These are phyloP conservation scores for Bilobella aurantiaca DNA, from an alignment of 1,140 invertebrate genomes.

Conservation along the genomic window DNA sequence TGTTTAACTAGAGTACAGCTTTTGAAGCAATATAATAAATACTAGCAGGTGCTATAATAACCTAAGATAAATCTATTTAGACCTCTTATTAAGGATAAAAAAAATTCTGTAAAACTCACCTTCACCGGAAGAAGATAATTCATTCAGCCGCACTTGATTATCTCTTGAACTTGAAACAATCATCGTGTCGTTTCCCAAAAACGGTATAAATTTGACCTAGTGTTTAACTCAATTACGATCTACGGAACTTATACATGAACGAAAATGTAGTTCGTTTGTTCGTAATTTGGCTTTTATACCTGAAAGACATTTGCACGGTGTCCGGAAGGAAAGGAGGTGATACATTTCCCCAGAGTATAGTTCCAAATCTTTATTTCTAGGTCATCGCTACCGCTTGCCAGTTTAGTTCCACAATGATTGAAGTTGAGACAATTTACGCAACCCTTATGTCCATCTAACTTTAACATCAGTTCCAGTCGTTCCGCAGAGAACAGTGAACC, in stretches of 20 bases:
- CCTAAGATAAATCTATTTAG: too few relatives aligned
- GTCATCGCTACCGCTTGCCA: slow-evolving; percentile 87
- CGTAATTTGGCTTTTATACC: slow-evolving; percentile 45
- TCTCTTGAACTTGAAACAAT: slow-evolving; percentile 77
- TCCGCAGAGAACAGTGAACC: slow-evolving; percentile 71
- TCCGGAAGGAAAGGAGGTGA: slow-evolving; percentile 59
- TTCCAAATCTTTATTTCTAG: slow-evolving; percentile 76
- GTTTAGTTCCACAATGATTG: slow-evolving; percentile 60
- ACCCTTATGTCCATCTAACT: slow-evolving; percentile 67
- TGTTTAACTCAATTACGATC: background rate
- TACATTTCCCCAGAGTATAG: slow-evolving; percentile 61
- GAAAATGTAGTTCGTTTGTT: background rate
- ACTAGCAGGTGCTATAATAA: background rate
- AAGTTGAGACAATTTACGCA: slow-evolving; percentile 90
- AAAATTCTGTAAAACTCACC: background rate
- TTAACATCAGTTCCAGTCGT: slow-evolving; percentile 64
- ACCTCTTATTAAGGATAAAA: too few relatives aligned
- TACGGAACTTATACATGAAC: background rate
- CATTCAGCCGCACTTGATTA: slow-evolving; percentile 63
- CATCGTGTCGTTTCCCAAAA: slow-evolving; percentile 56
- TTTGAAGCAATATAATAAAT: background rate
- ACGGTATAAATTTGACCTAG: slow-evolving; percentile 58
- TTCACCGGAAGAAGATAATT: slow-evolving; percentile 46
- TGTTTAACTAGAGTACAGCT: background rate
- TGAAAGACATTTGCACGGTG: slow-evolving; percentile 84